Conservation (phyloP, 2,113 vertebrate species). For the Sigmodon hispidus region DNA sequence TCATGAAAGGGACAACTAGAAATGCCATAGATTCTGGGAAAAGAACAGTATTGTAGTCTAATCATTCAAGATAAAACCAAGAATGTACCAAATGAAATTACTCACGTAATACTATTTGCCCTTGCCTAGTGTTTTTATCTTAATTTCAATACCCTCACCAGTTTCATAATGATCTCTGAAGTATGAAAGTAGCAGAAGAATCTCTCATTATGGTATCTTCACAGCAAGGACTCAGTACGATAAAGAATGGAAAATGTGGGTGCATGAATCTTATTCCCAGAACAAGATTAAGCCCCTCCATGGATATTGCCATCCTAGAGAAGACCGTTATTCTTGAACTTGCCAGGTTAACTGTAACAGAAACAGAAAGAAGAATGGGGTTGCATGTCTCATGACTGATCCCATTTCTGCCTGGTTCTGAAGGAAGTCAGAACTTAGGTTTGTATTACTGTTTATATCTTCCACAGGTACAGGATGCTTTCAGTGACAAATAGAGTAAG, state of each 20-base stretch:
- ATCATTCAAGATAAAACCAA: constrained; percentile 27
- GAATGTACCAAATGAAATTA: neutral
- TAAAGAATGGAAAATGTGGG: constrained; percentile 29
- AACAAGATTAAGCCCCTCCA: neutral
- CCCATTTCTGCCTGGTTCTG: neutral
- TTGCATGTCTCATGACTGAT: neutral
- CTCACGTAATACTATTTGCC: constrained; percentile 6
- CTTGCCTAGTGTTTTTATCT: constrained; percentile 32
- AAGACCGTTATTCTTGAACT: neutral
- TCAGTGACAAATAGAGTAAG: constrained; percentile 35
- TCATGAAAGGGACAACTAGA: neutral
- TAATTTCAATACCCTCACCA: constrained; percentile 51
- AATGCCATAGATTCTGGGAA: neutral
- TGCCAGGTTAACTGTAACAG: constrained; percentile 9
- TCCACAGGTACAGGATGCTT: constrained; percentile 13
- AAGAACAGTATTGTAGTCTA: neutral
- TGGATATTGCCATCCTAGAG: constrained; percentile 16
- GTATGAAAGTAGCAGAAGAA: neutral
- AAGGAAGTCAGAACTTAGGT: neutral
- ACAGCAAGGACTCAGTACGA: neutral
- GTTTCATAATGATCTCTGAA: constrained; percentile 10
- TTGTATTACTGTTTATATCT: constrained; percentile 35
- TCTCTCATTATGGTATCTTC: neutral
- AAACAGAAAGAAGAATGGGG: constrained; percentile 24
- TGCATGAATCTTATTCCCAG: constrained; percentile 7